Evolutionary conservation across 2,888 invertebrate species (phyloP), one percentile per base, ranked within the genome.

Genomic region (Yponomeuta malinellus): DNA sequence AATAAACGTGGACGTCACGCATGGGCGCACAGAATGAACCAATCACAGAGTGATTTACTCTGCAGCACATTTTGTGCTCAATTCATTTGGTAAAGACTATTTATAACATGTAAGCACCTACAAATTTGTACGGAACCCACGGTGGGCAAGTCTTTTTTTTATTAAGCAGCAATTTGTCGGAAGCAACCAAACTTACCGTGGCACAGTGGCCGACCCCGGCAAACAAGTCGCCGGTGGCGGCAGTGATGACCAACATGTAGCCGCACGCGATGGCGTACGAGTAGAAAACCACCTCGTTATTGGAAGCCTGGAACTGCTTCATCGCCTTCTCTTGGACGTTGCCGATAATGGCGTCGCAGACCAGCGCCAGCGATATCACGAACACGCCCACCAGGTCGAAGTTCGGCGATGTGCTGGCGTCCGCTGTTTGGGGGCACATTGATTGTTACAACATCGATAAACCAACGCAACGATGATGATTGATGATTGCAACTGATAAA

Each of bases 281-380:
- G 82, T 97, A 98, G 71, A 97, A 93, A 0, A 98, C 98, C 69
- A 99, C 96, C 93, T 99, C 98, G 74, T 96, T 96, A 85, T 97
- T 98, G 0, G 96, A 93, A 0, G 97, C 97, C 74, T 95, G 94
- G 81, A 95, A 94, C 73, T 94, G 94, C 78, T 96, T 97, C 96
- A 99, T 98, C 0, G 96, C 95, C 83, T 98, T 98, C 85, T 99
- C 99, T 88, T 99, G 99, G 0, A 98, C 96, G 89, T 99, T 99
- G 31, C 99, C 99, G 75, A 99, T 98, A 10, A 97, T 94, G 0
- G 99, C 99, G 88, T 99, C 99, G 79, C 98, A 98, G 3, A 98
- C 88, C 70, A 99, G 86, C 0, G 99, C 99, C 77, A 96, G 91
- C 0, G 95, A 96, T 76, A 97, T 97, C 90, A 97, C 95, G 0